Evolutionary conservation across 92 coral and sea anemone species (phyloP), one percentile per base, ranked within the genome.

Genomic region (Zoanthus gigantus): DNA sequence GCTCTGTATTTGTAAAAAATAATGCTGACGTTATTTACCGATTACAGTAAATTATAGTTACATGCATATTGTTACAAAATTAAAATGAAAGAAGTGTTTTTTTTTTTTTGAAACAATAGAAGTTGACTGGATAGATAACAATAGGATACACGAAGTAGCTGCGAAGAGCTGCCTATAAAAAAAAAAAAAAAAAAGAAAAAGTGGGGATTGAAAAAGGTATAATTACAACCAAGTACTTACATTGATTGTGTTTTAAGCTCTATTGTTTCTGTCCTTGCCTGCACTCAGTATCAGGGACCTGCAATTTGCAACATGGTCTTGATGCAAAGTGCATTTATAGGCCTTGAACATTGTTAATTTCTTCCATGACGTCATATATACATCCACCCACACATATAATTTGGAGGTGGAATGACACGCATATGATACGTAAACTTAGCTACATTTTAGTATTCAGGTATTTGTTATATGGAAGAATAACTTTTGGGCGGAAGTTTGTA

Each of bases 381-480:
- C 74, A 30, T 30, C 73, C 74, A 69, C 74, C 74, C 74, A 69
- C 46, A 69, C 46, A 69, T 23, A 67, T 67, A 63, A 5, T 15
- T 69, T 3, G 18, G 34, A 66, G 10, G 72, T 18, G 0, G 6
- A 2, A 66, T 18, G 34, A 69, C 32, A 7, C 13, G 8, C 45
- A 69, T 69, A 42, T 69, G 28, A 69, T 69, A 23, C 15, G 32
- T 10, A 69, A 69, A 15, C 14, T 69, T 69, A 69, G 74, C 74
- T 30, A 69, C 74, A 69, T 69, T 69, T 69, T 69, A 69, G 74
- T 69, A 30, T 30, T 6, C 74, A 69, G 45, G 6, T 69, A 30
- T 69, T 69, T 61, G 16, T 18, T 61, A 61, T 14, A 10, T 18
- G 68, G 28, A 14, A 61, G 68, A 61, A 14, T 4, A 69, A 61